Base-by-base conservation (phyloP, 2,113 vertebrate species). In the Colistium nudipinnis region DNA sequence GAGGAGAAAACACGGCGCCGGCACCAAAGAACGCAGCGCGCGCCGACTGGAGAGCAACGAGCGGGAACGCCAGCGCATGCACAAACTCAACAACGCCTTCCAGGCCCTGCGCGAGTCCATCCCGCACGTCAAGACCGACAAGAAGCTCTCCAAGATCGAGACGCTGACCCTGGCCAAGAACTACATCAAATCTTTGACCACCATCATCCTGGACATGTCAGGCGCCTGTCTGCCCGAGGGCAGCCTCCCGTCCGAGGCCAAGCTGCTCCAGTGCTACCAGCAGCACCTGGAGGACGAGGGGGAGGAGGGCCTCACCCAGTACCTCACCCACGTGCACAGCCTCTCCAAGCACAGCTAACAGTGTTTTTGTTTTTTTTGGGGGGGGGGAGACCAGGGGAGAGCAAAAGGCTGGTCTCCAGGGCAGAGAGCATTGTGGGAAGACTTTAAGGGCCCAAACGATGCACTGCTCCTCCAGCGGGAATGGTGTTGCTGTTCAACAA, bases 91-190 rank as follows among this genome's bases (percentile, higher is more conserved):
- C 94, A 98, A 97, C 0, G 98, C 98, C 0, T 99, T 99, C 90
- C 97, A 99, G 85, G 97, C 96, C 0, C 57, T 99, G 73, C 91
- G 95, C 0, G 98, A 99, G 89, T 94, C 95, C 81, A 98, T 99
- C 83, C 98, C 98, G 0, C 98, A 99, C 0, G 96, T 99, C 54
- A 93, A 95, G 12, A 95, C 94, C 0, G 97, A 97, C 83, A 97
- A 96, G 90, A 99, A 98, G 76, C 95, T 99, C 4, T 99, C 98
- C 88, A 99, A 99, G 92, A 98, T 99, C 3, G 98, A 99, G 91
- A 99, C 98, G 0, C 94, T 99, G 61, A 99, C 97, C 0, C 89
- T 99, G 88, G 98, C 98, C 76, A 98, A 98, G 91, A 99, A 99
- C 72, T 99, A 99, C 90, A 99, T 99, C 73, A 97, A 97, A 74